Evolutionary conservation across 2,888 invertebrate genomes (phyloP), one percentile per base, ranked within the genome.

Genomic region (Rhagonycha lutea): DNA sequence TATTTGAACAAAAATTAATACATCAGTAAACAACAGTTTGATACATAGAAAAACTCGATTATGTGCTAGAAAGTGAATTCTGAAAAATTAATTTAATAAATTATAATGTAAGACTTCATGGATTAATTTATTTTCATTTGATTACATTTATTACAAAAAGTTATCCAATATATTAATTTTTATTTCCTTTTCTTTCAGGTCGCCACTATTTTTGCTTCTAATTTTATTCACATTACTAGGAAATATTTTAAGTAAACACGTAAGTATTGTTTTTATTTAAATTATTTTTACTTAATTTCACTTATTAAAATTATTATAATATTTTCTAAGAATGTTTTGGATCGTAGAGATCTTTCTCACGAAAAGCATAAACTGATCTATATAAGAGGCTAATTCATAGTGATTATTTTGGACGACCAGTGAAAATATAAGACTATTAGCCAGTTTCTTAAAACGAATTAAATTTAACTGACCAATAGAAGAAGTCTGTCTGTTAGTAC

Each of bases 141-240:
- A n/a, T 28, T 28, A 26, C 26, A 26, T 26, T 26, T 26, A 47
- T 47, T 47, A n/a, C 2, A 47, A 47, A 47, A 47, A 5, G 7
- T 5, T 7, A 8, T 5, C 26, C n/a, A 47, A 47, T 28, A 8
- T 5, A 47, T 12, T 47, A 47, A 47, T 47, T 47, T 62, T 60
- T n/a, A 69, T 61, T 63, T 32, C 7, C 11, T 85, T 86, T 85
- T 85, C 81, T 92, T 91, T 62, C 90, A 92, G 92, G 89, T 91
- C 90, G 87, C 89, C 91, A 87, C 89, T 91, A 87, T 89, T 92
- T 85, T 86, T 92, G 85, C 86, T 90, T 83, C 89, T 91, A 85
- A 87, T 92, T 82, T 86, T 91, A 82, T 88, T 90, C 80, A 87
- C 89, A 84, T 88, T 89, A 82, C 86, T 91, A 83, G 88, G 89